Evolutionary conservation across 2,888 invertebrate genomes (phyloP), one percentile per base, ranked within the genome.

Genomic region (Meteorus colon): DNA sequence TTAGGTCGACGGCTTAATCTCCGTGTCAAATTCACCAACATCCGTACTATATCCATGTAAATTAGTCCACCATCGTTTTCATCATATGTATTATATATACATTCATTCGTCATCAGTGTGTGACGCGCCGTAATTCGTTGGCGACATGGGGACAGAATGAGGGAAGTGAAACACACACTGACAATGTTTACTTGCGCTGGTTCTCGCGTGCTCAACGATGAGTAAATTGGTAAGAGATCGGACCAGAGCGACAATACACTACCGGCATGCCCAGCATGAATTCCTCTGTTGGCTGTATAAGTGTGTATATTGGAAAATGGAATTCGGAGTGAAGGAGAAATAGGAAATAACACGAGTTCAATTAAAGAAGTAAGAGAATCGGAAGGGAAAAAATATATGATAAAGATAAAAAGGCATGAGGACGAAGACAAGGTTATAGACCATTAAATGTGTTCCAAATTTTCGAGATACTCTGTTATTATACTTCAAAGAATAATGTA

Each of bases 131-230:
- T 63, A 63, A 63, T 31, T 63, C 31, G 4, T n/a, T 63, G 29
- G 16, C 63, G 37, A 65, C 34, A 51, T 12, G 34, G 24, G 14
- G 45, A 14, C 2, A 12, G 27, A n/a, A 62, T 74, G 67, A 55
- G 68, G 72, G 59, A 63, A 45, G 66, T 51, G 66, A 34, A 19
- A 73, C 73, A 60, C 76, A 73, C 73, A 60, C 76, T 76, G 74
- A 76, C 78, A 70, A 76, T 78, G 76, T 78, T 78, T 78, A 69
- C 76, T 55, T 71, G 59, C 27, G 27, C 55, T 75, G 60, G 31
- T 29, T 71, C 71, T 71, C 60, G 71, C 71, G 75, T 66, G 59
- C 59, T 37, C 55, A 71, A 71, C 72, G 67, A 68, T 55, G 73
- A 73, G 63, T 55, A 73, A 76, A 76, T 76, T 72, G 73, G 62